phyloP scores from a whole-genome alignment of 2,113 vertebrate species.

The Apodemus speciosus region DNA sequence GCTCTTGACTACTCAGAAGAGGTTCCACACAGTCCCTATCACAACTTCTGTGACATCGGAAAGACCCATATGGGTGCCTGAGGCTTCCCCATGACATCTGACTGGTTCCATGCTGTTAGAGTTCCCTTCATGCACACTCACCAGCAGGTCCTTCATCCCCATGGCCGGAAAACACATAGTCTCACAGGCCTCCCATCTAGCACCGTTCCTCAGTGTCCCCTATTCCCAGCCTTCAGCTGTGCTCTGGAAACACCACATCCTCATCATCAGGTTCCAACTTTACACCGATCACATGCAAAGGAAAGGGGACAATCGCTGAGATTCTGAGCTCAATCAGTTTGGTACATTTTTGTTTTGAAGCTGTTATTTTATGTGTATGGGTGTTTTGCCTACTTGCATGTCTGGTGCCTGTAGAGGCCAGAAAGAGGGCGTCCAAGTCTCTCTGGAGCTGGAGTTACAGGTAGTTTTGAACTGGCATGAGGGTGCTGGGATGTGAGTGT shows the following conservation, averaged over 20 bases:
- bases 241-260: neutral
- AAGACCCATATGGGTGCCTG: constrained; percentile 76
- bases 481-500: neutral
- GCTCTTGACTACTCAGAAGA: neutral
- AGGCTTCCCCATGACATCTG: constrained; percentile 65
- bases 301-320: neutral
- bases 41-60: constrained; percentile 78
- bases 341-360: neutral
- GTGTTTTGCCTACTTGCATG: neutral
- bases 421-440: neutral
- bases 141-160: constrained; percentile 46
- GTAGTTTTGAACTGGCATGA: neutral
- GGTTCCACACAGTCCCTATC: neutral
- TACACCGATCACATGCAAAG: neutral
- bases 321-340: neutral
- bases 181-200: neutral
- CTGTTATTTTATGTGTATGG: too few relatives aligned
- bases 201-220: neutral
- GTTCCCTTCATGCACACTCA: neutral
- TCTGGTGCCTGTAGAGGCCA: neutral
- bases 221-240: neutral
- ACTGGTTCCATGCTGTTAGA: constrained; percentile 70
- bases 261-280: neutral
- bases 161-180: neutral
- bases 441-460: neutral